Evolutionary conservation across 2,888 invertebrate species (phyloP).

Genomic region (Stictocephala bisonia): DNA sequence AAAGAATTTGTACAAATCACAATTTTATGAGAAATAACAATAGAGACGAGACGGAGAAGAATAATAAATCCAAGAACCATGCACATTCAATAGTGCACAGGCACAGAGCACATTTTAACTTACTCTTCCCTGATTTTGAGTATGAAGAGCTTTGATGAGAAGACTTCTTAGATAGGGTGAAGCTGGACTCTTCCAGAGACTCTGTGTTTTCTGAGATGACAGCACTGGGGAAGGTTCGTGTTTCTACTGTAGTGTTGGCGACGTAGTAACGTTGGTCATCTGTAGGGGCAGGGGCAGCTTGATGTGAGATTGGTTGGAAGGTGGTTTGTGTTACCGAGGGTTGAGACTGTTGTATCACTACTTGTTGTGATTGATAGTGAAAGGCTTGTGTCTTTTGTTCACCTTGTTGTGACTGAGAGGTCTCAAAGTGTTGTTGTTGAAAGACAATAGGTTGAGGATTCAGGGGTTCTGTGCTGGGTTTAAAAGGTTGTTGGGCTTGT

Average conservation of each 20-base stretch:
- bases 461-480: conserved; percentile 34
- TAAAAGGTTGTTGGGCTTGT: conserved; percentile 40
- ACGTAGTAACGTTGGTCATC: conserved; percentile 62
- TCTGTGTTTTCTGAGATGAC: conserved; percentile 17
- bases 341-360: conserved; percentile 22
- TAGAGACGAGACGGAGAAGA: too few relatives aligned
- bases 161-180: conserved; percentile 26
- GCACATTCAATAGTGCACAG: too few relatives aligned
- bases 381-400: conserved; percentile 26
- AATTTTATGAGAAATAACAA: too few relatives aligned
- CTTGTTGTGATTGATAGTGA: conserved; percentile 40
- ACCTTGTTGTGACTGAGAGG: conserved; percentile 35
- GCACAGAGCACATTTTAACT: not conserved
- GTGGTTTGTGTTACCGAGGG: conserved; percentile 46
- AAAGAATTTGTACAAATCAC: too few relatives aligned
- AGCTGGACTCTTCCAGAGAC: conserved; percentile 29
- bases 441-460: not conserved
- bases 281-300: not conserved
- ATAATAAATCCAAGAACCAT: not conserved
- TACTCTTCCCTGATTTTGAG: conserved; percentile 20
- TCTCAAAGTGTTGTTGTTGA: conserved; percentile 44
- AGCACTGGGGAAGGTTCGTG: conserved; percentile 57
- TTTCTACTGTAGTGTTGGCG: conserved; percentile 63
- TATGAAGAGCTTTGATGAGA: not conserved
- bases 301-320: conserved; percentile 36